A percentile compares a stretch with the other conserved stretches of the same genome.
These are phyloP conservation scores for Notamacropus eugenii DNA, from an alignment of 2,797 vertebrate species.

Conservation along the genomic window DNA sequence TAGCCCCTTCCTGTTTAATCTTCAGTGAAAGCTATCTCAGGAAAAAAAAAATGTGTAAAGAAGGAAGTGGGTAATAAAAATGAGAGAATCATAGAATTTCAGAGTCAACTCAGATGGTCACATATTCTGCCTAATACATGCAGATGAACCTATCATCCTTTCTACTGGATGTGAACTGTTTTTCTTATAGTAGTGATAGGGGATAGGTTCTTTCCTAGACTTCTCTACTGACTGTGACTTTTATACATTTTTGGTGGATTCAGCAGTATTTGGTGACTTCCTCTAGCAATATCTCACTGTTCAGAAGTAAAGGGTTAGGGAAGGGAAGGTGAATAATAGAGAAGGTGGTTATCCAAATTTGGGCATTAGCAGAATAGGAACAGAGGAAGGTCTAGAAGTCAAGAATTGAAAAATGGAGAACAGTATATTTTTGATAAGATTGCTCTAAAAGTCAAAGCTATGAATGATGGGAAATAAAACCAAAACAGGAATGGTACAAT, in stretches of 20 bases:
- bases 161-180: not conserved
- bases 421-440: not conserved
- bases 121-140: not conserved
- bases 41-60: not conserved
- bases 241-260: not conserved
- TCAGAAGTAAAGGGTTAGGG: not conserved
- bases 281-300: not conserved
- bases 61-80: not conserved
- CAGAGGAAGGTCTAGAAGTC: not conserved
- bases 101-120: not conserved
- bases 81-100: not conserved
- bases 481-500: not conserved
- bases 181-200: not conserved
- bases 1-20: not conserved
- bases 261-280: not conserved
- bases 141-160: not conserved
- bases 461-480: not conserved
- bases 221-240: not conserved
- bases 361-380: not conserved
- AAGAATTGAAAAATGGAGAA: not conserved
- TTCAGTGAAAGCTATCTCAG: not conserved
- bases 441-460: not conserved
- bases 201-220: not conserved
- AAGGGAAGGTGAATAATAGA: not conserved
- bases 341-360: not conserved